phyloP scores from a whole-genome alignment of 2,113 vertebrate species.

The Dryoscopus gambensis region DNA sequence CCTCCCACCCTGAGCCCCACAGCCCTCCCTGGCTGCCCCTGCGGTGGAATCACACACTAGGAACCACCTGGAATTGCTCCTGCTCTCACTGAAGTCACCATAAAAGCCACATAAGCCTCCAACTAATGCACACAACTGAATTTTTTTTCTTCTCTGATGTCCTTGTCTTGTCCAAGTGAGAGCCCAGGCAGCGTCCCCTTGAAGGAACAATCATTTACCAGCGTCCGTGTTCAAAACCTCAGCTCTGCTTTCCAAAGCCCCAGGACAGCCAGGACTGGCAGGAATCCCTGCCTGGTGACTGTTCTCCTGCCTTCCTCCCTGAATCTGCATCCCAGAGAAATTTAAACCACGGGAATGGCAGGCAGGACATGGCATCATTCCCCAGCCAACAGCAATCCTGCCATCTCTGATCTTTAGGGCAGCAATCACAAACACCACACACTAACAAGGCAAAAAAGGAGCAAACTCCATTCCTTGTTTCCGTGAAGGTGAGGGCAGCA shows the following conservation, averaged over 20 bases:
- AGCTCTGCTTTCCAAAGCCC: background rate
- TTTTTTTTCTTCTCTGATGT: background rate
- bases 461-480: background rate
- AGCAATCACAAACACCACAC: background rate
- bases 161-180: background rate
- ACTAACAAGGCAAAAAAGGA: background rate
- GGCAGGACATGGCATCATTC: background rate
- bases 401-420: background rate
- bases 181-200: background rate
- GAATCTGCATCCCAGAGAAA: background rate
- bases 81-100: background rate
- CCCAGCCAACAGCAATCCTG: background rate
- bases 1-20: background rate
- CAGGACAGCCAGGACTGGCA: background rate
- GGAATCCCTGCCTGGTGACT: background rate
- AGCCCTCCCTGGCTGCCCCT: background rate
- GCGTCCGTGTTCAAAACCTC: background rate
- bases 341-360: background rate
- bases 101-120: background rate
- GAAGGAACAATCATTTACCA: background rate
- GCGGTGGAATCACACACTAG: background rate
- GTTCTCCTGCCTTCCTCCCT: background rate
- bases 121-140: rapidly evolving
- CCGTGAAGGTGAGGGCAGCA: background rate
- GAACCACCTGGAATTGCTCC: background rate